Conservation (phyloP, 2,888 invertebrate species). For the Rhingia campestris region DNA sequence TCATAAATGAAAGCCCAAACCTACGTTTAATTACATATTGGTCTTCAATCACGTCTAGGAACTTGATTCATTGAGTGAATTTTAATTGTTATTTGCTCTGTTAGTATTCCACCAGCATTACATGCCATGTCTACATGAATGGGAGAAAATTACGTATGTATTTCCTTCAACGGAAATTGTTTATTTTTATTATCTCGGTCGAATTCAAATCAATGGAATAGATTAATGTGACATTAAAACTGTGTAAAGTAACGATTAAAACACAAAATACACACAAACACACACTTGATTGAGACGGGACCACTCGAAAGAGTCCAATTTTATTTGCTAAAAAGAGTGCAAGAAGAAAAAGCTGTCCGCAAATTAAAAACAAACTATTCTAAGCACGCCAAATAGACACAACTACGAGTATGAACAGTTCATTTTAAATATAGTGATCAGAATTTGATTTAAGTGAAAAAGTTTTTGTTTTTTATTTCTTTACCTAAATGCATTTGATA, state of each 20-base stretch:
- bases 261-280: slow-evolving; percentile 8
- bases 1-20: slow-evolving; percentile 44
- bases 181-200: slow-evolving; percentile 31
- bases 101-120: slow-evolving; percentile 7
- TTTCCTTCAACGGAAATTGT: slow-evolving; percentile 33
- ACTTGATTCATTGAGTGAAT: slow-evolving; percentile 48
- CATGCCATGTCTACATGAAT: background rate
- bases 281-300: slow-evolving; percentile 1
- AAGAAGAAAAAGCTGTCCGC: slow-evolving; percentile 33
- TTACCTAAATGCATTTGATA: slow-evolving; percentile 82
- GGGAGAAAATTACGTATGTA: slow-evolving; percentile 10
- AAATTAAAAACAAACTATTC: slow-evolving; percentile 23
- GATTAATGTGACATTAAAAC: slow-evolving; percentile 43
- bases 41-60: slow-evolving; percentile 47
- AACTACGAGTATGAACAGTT: slow-evolving; percentile 28
- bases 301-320: slow-evolving; percentile 11
- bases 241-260: background rate
- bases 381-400: slow-evolving; percentile 3
- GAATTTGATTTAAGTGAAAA: slow-evolving; percentile 29
- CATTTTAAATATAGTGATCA: slow-evolving; percentile 18
- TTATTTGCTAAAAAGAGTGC: slow-evolving; percentile 24
- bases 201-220: slow-evolving; percentile 37
- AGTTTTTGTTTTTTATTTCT: slow-evolving; percentile 5
- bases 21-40: slow-evolving; percentile 11
- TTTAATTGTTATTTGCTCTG: slow-evolving; percentile 46